Evolutionary conservation across 2,888 invertebrate species (phyloP).

Genomic region (Allacma fusca): DNA sequence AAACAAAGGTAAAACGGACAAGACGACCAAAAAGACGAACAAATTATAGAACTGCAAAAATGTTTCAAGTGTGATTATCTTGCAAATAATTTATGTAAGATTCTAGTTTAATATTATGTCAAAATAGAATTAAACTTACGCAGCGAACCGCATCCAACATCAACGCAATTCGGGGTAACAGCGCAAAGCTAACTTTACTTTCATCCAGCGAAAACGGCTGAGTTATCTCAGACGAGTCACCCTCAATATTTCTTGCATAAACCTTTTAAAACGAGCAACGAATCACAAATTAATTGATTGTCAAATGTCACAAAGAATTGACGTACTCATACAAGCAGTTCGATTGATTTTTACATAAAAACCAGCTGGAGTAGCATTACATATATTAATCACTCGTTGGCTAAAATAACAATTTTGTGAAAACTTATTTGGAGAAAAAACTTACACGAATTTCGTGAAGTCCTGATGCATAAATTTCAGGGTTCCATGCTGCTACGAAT

Average conservation of each 20-base stretch:
- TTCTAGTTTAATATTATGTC: too few relatives aligned
- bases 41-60: conserved; percentile 73
- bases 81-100: too few relatives aligned
- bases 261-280: too few relatives aligned
- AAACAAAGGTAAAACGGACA: conserved; percentile 74
- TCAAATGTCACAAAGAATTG: too few relatives aligned
- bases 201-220: conserved; percentile 84
- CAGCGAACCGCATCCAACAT: conserved; percentile 75
- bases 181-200: conserved; percentile 71
- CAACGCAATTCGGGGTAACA: conserved; percentile 76
- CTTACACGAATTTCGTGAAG: conserved; percentile 73
- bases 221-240: conserved; percentile 64
- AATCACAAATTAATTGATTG: too few relatives aligned
- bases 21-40: conserved; percentile 72
- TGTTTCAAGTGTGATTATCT: background rate
- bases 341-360: too few relatives aligned
- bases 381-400: too few relatives aligned
- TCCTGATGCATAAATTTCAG: conserved; percentile 72
- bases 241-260: conserved; percentile 57
- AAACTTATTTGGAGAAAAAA: conserved; percentile 7
- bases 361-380: too few relatives aligned
- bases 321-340: too few relatives aligned
- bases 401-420: background rate
- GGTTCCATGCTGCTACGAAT: conserved; percentile 77
- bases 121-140: background rate